Conservation (phyloP, 2,888 invertebrate species). For the Eilema depressum region DNA sequence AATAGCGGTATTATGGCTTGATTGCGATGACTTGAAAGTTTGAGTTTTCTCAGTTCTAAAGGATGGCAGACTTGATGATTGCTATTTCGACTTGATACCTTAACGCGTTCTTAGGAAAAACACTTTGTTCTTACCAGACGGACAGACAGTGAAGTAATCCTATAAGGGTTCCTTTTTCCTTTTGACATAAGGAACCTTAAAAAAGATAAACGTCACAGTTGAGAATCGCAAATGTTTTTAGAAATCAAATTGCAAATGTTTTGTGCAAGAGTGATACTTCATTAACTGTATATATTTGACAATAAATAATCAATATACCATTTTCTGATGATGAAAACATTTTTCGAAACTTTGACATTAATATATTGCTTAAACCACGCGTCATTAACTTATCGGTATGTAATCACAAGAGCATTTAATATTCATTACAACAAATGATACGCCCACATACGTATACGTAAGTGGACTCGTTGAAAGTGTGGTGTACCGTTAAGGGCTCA, state of each 20-base stretch:
- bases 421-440: conserved; percentile 42
- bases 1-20: background rate
- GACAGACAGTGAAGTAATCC: background rate
- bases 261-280: background rate
- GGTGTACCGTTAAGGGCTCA: conserved; percentile 45
- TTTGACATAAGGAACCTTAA: background rate
- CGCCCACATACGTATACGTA: conserved; percentile 30
- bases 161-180: background rate
- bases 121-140: background rate
- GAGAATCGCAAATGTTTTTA: background rate
- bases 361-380: conserved; percentile 9
- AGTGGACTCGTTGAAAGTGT: conserved; percentile 47
- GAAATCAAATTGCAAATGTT: background rate
- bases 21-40: background rate
- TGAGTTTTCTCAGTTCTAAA: background rate
- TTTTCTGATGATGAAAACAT: conserved; percentile 7
- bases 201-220: background rate
- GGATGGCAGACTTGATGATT: background rate
- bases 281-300: background rate
- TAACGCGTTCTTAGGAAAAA: background rate
- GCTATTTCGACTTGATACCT: too few species aligned
- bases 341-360: conserved; percentile 10
- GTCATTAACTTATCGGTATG: conserved; percentile 12
- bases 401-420: conserved; percentile 19
- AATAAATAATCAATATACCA: conserved; percentile 3